Base-by-base conservation (phyloP, 2,888 invertebrate genomes). In the Pachymerium ferrugineum region DNA sequence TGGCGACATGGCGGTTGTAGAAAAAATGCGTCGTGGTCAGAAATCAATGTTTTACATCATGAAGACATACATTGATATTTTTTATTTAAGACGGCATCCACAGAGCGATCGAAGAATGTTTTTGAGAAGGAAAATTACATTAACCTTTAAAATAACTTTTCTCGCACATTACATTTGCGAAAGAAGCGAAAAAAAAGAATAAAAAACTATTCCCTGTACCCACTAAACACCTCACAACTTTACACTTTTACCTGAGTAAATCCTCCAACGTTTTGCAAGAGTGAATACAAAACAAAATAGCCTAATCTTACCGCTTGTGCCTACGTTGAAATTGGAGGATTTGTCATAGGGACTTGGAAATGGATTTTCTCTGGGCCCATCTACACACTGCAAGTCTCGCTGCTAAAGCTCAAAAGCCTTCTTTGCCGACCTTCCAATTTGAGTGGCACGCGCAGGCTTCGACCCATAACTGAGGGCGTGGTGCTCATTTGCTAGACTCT, bases 291-390 rank as follows among this genome's bases (percentile, higher is more conserved):
- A 62, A 62, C 62, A 62, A 62, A 62, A 62, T 28, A 62, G 62
- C 25, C 62, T 62, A 62, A 62, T 62, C 62, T 62, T 62, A 62
- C 62, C 62, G 25, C 28, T 14, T 25, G 25, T 25, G 62, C 62
- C 62, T 62, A 62, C 12, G 62, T 62, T 62, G 62, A 62, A 62
- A 62, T 62, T 62, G 62, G 62, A 62, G 62, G 62, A 62, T 62
- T 62, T 62, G 62, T 62, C 62, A 62, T 62, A 62, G 62, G 62
- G 62, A 62, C 62, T 62, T 62, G 62, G 62, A 62, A 62, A 62
- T 62, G 62, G 62, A 62, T 62, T 62, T 62, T 62, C 62, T 28
- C 25, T 62, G 62, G 19, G 62, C 62, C 62, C 25, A 25, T 62
- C 62, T 62, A 25, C 62, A 62, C 62, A 62, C 25, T 62, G 62